phyloP scores from a whole-genome alignment of 2,113 vertebrate species.

The Hyaena hyaena region DNA sequence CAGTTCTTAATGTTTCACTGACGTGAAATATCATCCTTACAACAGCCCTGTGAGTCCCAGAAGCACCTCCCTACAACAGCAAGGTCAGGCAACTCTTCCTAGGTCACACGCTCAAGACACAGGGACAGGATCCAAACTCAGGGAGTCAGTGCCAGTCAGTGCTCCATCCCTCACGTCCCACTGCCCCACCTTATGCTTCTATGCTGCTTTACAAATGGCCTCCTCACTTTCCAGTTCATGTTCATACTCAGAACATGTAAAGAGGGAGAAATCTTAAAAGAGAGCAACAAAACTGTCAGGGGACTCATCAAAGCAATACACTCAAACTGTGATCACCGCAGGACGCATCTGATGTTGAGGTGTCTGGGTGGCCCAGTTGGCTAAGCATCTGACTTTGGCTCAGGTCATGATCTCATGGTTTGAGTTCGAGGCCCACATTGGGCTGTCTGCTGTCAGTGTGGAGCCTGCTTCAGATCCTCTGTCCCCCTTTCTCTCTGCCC shows the following conservation, averaged over 20 bases:
- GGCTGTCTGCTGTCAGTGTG: too few relatives aligned
- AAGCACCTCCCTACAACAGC: not conserved
- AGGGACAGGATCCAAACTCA: not conserved
- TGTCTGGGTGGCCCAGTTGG: too few relatives aligned
- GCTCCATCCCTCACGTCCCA: not conserved
- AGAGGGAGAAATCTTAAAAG: not conserved
- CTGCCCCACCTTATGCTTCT: not conserved
- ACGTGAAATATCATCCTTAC: not conserved
- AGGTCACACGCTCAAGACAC: not conserved
- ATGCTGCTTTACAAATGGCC: not conserved
- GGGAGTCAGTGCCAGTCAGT: not conserved
- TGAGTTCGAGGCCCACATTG: too few relatives aligned
- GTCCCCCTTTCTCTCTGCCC: too few relatives aligned
- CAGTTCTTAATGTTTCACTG: not conserved
- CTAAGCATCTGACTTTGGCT: too few relatives aligned
- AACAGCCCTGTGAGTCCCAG: too few relatives aligned
- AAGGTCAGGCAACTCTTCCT: not conserved
- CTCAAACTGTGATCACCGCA: not conserved
- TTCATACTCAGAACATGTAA: not conserved
- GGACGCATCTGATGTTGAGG: not conserved
- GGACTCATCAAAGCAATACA: not conserved
- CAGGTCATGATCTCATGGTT: too few relatives aligned
- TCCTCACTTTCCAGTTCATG: not conserved
- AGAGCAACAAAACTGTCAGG: not conserved
- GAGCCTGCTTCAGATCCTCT: too few relatives aligned